Base-by-base conservation (phyloP, 2,113 vertebrate genomes). In the Callipepla californica region DNA sequence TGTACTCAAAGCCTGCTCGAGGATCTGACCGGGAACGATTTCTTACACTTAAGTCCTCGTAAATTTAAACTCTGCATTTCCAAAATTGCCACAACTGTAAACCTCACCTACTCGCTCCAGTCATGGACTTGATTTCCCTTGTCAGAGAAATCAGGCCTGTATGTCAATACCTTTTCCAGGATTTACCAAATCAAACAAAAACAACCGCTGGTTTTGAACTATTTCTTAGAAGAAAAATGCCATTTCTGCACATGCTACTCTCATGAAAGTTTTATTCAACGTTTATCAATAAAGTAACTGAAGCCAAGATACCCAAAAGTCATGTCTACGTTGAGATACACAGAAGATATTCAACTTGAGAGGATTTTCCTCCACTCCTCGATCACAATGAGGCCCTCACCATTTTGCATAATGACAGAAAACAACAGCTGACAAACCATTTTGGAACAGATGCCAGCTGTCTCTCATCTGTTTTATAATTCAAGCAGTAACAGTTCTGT, bases 361-460 rank as follows among this genome's bases (percentile, higher is more conserved):
- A 97, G 90, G 85, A 74, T 97, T 97, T 94, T 92, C 72, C 91
- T 96, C 74, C 80, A 76, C 81, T 85, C 80, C 89, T 95, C 34
- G 12, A 92, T 85, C 79, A 97, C 92, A 97, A 97, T 94, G 96
- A 94, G 96, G 96, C 94, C 93, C 89, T 95, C 84, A 93, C 93
- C 96, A 90, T 94, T 97, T 96, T 97, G 96, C 93, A 97, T 95
- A 97, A 95, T 97, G 96, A 97, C 90, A 96, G 97, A 97, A 98
- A 97, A 97, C 91, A 96, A 97, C 97, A 98, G 98, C 97, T 97
- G 97, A 97, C 38, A 96, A 95, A 93, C 82, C 92, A 85, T 89
- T 96, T 81, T 96, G 95, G 96, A 97, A 97, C 93, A 96, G 95
- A 97, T 96, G 97, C 96, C 97, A 97, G 97, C 93, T 97, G 96